Conservation (phyloP, 2,797 vertebrate genomes). For the Bradypus variegatus region DNA sequence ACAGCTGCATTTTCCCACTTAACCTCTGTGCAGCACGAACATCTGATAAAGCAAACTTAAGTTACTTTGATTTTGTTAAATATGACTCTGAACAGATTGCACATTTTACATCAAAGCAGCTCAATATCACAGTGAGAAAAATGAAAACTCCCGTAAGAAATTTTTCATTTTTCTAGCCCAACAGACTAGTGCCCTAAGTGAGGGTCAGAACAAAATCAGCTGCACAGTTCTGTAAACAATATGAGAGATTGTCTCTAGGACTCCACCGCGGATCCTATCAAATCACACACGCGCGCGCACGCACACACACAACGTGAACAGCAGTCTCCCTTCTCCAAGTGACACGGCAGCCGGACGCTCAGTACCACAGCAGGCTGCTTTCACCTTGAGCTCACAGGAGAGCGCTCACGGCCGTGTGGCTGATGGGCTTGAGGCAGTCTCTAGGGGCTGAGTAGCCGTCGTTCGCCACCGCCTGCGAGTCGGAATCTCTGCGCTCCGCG, state of each 20-base stretch:
- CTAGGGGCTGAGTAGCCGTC: constrained; percentile 78
- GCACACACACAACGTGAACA: not conserved
- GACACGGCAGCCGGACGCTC: constrained; percentile 42
- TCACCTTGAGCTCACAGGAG: constrained; percentile 48
- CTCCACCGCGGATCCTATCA: constrained; percentile 62
- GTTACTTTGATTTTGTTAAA: constrained; percentile 71
- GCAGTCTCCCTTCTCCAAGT: constrained; percentile 49
- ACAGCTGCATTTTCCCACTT: not conserved
- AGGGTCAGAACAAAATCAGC: constrained; percentile 49
- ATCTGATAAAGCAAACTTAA: constrained; percentile 59
- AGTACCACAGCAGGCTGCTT: constrained; percentile 31
- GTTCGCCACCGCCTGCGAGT: constrained; percentile 69
- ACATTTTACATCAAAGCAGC: constrained; percentile 69
- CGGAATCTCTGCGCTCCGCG: constrained; percentile 44
- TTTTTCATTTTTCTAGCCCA: constrained; percentile 28
- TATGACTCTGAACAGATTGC: constrained; percentile 78
- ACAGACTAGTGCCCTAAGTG: not conserved
- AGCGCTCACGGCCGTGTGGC: constrained; percentile 72
- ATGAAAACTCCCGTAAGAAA: constrained; percentile 63
- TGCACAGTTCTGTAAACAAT: constrained; percentile 72
- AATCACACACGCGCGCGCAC: not conserved
- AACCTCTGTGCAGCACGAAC: constrained; percentile 46
- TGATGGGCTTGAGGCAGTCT: constrained; percentile 76
- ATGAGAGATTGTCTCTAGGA: constrained; percentile 65
- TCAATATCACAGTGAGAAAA: constrained; percentile 69